Percentiles rank a stretch among this genome's conserved stretches.
phyloP scores from a whole-genome alignment of 2,113 vertebrate species.

The Hydrochoerus hydrochaeris region DNA sequence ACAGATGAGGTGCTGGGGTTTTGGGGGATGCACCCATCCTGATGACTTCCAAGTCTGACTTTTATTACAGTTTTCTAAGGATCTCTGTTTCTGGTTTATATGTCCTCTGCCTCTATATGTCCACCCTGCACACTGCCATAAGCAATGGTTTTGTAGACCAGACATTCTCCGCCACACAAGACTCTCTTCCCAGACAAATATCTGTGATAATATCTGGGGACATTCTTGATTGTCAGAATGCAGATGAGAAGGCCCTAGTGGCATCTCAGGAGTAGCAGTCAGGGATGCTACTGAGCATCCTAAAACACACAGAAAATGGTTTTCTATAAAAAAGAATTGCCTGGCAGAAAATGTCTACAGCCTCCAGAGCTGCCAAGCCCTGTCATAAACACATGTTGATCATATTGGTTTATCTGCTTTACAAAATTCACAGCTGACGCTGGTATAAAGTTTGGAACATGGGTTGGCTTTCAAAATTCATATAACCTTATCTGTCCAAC shows the following conservation, averaged over 20 bases:
- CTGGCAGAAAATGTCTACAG: neutral
- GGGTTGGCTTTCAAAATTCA: neutral
- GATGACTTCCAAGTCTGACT: accelerated
- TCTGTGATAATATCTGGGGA: neutral
- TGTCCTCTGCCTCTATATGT: accelerated
- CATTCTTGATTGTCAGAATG: neutral
- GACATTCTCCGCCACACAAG: neutral
- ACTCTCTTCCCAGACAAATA: neutral
- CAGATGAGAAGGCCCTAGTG: neutral
- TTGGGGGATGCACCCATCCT: too few relatives aligned
- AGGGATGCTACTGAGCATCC: too few relatives aligned
- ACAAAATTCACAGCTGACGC: neutral
- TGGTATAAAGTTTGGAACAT: neutral
- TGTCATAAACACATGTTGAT: neutral
- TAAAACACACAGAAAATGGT: neutral
- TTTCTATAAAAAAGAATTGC: neutral
- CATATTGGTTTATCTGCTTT: neutral
- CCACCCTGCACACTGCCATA: neutral
- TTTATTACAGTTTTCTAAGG: too few relatives aligned
- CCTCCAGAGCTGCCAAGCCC: neutral
- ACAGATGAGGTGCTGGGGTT: neutral
- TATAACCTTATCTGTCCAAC: neutral
- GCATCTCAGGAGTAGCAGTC: neutral
- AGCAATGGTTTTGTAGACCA: neutral
- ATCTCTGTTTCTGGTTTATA: neutral